These are phyloP conservation scores for Heteromyza rotundicornis DNA, from an alignment of 2,888 invertebrate genomes.

Conservation along the genomic window DNA sequence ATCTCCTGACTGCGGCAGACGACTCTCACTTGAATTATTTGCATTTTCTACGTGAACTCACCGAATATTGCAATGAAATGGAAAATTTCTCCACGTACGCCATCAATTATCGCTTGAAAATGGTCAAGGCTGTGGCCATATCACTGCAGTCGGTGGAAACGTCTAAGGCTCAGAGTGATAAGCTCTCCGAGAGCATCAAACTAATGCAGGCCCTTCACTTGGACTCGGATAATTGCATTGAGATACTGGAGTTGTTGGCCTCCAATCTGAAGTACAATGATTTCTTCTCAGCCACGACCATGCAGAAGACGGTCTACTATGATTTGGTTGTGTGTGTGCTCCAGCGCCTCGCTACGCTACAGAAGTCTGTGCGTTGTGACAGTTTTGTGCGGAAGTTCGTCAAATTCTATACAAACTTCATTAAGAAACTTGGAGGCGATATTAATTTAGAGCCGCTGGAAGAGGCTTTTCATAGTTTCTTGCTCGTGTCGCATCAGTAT, in stretches of 20 bases:
- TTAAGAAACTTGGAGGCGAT: conserved; percentile 59
- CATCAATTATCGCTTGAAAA: conserved; percentile 50
- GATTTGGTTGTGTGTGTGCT: conserved; percentile 65
- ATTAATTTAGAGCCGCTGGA: conserved; percentile 67
- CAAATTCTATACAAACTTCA: conserved; percentile 63
- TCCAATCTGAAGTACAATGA: conserved; percentile 47
- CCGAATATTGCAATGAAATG: conserved; percentile 43
- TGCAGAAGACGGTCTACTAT: conserved; percentile 63
- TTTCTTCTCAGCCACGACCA: conserved; percentile 46
- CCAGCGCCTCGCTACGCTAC: conserved; percentile 62
- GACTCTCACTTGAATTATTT: conserved; percentile 46
- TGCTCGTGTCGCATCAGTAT: conserved; percentile 69
- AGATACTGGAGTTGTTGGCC: conserved; percentile 47
- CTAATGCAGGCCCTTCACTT: conserved; percentile 50
- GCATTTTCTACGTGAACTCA: conserved; percentile 45
- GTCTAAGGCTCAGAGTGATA: conserved; percentile 25
- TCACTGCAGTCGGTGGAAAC: conserved; percentile 29
- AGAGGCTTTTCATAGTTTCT: conserved; percentile 65
- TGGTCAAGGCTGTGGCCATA: conserved; percentile 52
- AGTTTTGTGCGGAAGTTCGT: conserved; percentile 61
- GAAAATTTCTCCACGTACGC: conserved; percentile 42
- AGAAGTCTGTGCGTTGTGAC: conserved; percentile 43
- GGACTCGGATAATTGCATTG: conserved; percentile 44
- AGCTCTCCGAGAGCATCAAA: conserved; percentile 44
- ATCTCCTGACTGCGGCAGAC: conserved; percentile 42